Base-by-base conservation (phyloP, 2,797 vertebrate genomes). In the Botia almorhae region DNA sequence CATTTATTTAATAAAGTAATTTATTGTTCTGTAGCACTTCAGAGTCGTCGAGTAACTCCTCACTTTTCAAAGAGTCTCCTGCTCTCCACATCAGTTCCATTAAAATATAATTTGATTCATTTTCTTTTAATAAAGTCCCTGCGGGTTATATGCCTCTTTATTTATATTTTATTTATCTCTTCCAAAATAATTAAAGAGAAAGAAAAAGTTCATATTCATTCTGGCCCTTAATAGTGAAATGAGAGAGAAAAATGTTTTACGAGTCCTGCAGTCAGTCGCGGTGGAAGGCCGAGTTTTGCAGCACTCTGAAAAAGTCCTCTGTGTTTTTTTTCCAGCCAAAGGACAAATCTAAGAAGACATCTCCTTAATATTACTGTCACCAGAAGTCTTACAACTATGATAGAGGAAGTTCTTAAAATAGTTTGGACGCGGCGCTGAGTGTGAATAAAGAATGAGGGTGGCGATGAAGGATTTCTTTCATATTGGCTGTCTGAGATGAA, bases 401-500 rank as follows among this genome's bases (percentile, higher is more conserved):
- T 72, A 74, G 58, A 76, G 73, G 56, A 83, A 78, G 55, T 58
- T 68, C 65, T 81, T 65, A 84, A 81, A 74, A 71, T 78, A 82
- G 74, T 76, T 53, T 65, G 77, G 74, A 56, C 63, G 53, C 75
- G 55, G 73, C 75, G 76, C 76, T 56, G 68, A 61, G 82, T 82
- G 78, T 87, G 82, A 86, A 86, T 87, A 85, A 86, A 75, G 76
- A 86, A 87, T 86, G 82, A 83, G 83, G 76, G 71, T 43, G 71
- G 36, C 21, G 43, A 81, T 84, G 74, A 74, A 73, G 73, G 55
- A 80, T 82, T 83, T 82, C 83, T 89, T 91, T 92, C 86, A 89
- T 91, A 87, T 84, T 19, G 36, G 58, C 58, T 55, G 88, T 87
- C 86, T 84, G 86, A 89, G 88, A 86, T 90, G 90, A 90, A 88